Conservation (phyloP, 2,113 vertebrate species). For the Xyrauchen texanus region DNA sequence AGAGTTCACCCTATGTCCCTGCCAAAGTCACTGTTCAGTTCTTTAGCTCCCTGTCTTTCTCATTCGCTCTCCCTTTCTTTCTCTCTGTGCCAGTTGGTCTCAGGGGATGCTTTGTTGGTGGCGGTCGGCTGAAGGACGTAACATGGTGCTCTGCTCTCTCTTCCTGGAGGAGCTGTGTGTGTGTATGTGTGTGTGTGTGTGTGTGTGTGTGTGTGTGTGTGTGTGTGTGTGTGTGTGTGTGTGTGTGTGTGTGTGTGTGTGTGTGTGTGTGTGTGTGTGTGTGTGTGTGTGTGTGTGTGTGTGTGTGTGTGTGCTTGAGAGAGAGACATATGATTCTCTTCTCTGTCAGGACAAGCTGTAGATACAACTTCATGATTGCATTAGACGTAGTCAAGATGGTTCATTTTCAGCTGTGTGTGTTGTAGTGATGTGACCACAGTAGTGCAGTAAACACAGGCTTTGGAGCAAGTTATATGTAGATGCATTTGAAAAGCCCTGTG, state of each 20-base stretch:
- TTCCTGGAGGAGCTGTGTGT: slow-evolving; percentile 7
- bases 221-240: slow-evolving; percentile 34
- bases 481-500: slow-evolving; percentile 5
- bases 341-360: slow-evolving; percentile 17
- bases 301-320: slow-evolving; percentile 25
- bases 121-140: slow-evolving; percentile 45
- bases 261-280: slow-evolving; percentile 23
- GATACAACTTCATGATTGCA: slow-evolving; percentile 2
- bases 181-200: slow-evolving; percentile 7
- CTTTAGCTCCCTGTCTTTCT: slow-evolving; percentile 37
- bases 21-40: slow-evolving; percentile 30
- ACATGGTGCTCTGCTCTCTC: slow-evolving; percentile 17
- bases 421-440: slow-evolving; percentile 23
- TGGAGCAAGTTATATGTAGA: slow-evolving; percentile 2
- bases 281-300: slow-evolving; percentile 26
- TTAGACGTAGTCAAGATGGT: slow-evolving; percentile 26
- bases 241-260: slow-evolving; percentile 7
- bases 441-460: slow-evolving; percentile 21
- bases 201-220: too few relatives aligned
- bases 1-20: slow-evolving; percentile 16
- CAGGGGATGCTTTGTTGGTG: slow-evolving; percentile 34
- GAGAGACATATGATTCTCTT: slow-evolving; percentile 33
- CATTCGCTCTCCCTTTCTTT: slow-evolving; percentile 39
- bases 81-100: slow-evolving; percentile 45
- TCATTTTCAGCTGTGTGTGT: slow-evolving; percentile 25